A percentile compares a stretch with the other conserved stretches of the same genome.
Evolutionary conservation across 2,888 invertebrate species (phyloP).

Genomic region (Clistopyga incitator): DNA sequence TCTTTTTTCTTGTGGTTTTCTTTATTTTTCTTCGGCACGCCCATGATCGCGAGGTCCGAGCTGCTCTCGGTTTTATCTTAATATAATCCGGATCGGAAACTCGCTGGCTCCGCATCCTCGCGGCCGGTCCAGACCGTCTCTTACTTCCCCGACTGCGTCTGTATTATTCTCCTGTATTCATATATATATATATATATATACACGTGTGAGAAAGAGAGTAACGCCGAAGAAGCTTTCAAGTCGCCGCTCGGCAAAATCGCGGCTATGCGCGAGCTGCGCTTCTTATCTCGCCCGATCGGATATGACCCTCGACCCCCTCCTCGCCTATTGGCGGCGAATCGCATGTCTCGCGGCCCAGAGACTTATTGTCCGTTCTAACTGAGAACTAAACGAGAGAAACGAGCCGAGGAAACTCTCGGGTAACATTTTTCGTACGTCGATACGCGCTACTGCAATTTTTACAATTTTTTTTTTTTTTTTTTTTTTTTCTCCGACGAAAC

Average conservation of each 20-base stretch:
- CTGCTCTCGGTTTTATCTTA: conserved; percentile 77
- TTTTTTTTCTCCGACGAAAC: conserved; percentile 7
- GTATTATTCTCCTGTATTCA: conserved; percentile 30
- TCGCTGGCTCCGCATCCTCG: conserved; percentile 69
- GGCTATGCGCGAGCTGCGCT: conserved; percentile 51
- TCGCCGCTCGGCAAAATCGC: conserved; percentile 80
- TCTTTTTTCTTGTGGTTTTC: neutral
- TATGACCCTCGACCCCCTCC: conserved; percentile 76
- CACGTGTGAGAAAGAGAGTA: conserved; percentile 66
- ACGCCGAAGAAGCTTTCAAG: conserved; percentile 74
- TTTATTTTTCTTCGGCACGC: conserved; percentile 52
- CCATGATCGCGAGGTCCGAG: conserved; percentile 50
- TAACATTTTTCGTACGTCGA: conserved; percentile 29
- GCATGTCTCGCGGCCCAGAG: conserved; percentile 73
- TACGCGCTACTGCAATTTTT: conserved; percentile 34
- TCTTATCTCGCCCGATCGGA: conserved; percentile 78
- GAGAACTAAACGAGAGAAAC: conserved; percentile 15
- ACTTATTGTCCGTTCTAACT: conserved; percentile 68
- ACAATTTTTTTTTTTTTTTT: neutral
- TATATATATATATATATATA: conserved; percentile 30
- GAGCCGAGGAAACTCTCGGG: conserved; percentile 5
- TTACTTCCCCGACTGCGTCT: conserved; percentile 42
- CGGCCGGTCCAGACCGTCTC: conserved; percentile 65
- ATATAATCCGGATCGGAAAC: conserved; percentile 82
- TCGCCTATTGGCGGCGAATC: conserved; percentile 79